Base-by-base conservation (phyloP, 2,888 invertebrate species). In the Caenorhabditis becei region DNA sequence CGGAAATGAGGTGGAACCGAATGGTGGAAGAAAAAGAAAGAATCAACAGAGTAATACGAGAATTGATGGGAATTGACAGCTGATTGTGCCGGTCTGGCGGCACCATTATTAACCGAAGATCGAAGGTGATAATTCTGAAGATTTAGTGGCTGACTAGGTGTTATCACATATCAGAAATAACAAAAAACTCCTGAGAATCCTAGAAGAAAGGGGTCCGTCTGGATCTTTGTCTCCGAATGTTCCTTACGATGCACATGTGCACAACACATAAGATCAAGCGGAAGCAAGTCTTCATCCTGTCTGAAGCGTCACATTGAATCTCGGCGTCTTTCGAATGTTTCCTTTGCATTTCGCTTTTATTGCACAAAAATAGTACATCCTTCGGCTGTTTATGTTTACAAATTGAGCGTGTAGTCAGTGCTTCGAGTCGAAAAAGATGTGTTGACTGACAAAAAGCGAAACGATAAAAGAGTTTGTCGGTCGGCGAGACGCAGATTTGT, bases 11-110 rank as follows among this genome's bases (percentile, higher is more conserved):
- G 62, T 62, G 62, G 71, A 62, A 54, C 49, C 47, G 37, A 58
- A 44, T 41, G 35, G n/a, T n/a, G n/a, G n/a, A n/a, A n/a, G n/a
- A n/a, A n/a, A 23, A 44, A 18, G 7, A 16, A 16, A 35, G 35
- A 49, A 70, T 61, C 70, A 70, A 62, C 71, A 61, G 61, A 62
- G 62, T 71, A 71, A 71, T 71, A 62, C 41, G 70, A 70, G 70
- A 70, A 41, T 56, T 44, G 20, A 41, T 59, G 16, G 61, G 16
- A 59, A 14, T 14, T 16, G 37, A 37, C 71, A 71, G 62, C 71
- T 71, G 71, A 71, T 61, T 59, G 49, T 10, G 35, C 10, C 35
- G 10, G 32, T n/a, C n/a, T n/a, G n/a, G n/a, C n/a, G n/a, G n/a
- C n/a, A n/a, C n/a, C n/a, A n/a, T n/a, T n/a, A n/a, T n/a, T n/a